Evolutionary conservation across 2,888 invertebrate species (phyloP), one percentile per base, ranked within the genome.

Genomic region (Hypomecis atomaria): DNA sequence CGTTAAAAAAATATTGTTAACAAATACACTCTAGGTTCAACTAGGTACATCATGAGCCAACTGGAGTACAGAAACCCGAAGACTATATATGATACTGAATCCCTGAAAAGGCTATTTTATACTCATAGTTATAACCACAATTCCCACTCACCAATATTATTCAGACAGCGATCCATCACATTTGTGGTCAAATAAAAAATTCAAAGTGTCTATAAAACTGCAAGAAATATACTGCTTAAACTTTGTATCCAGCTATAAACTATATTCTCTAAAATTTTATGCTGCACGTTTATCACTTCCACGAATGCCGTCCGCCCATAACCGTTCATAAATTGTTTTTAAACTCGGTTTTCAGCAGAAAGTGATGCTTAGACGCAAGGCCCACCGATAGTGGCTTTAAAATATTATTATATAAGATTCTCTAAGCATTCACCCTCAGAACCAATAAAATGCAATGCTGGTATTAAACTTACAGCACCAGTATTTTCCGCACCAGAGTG

Each of bases 251-350:
- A 36, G 23, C 23, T 40, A 42, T 33, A 42, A 52, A 40, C 52
- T 52, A 42, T 33, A 42, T 6, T 45, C 47, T 40, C 47, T 47
- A 33, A 40, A 6, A 56, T 48, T 47, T 56, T 56, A 45, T n/a
- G 11, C 23, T 38, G 4, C 40, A 44, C 37, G 36, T 56, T 40
- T 56, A 56, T 47, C 56, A 56, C 38, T 48, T 47, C 9, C 47
- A 9, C 45, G 13, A 40, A 38, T 34, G 23, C 42, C 49, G n/a
- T 34, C 44, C 33, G 53, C 8, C 53, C 48, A 13, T 44, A 50
- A 59, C 34, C 33, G 49, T 44, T 34, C 59, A 44, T 59, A 64
- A 59, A 59, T 50, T 45, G 54, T 59, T 59, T 55, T 64, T 44
- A 59, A 59, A 64, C 49, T 50, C 23, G 1, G 44, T 44, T 56